phyloP scores from a whole-genome alignment of 2,113 vertebrate genomes.

The Hymenochirus boettgeri region DNA sequence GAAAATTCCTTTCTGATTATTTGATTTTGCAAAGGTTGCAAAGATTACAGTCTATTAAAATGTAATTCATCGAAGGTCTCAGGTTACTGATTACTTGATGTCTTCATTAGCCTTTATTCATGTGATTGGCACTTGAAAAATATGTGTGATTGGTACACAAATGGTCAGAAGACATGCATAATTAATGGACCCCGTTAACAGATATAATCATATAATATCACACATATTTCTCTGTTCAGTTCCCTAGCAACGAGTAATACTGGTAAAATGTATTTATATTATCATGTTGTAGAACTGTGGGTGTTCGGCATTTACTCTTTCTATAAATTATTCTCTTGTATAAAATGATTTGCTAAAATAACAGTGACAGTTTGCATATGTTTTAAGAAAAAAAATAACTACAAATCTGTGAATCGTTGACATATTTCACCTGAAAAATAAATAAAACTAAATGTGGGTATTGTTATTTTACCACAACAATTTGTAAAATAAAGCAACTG shows the following conservation, averaged over 20 bases:
- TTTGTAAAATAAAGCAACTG: background rate
- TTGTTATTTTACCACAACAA: background rate
- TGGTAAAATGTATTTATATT: slow-evolving; percentile 36
- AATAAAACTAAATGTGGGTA: background rate
- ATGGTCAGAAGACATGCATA: slow-evolving; percentile 25
- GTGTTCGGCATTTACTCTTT: slow-evolving; percentile 30
- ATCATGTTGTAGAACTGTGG: slow-evolving; percentile 26
- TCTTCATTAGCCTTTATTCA: slow-evolving; percentile 44
- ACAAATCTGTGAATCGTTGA: slow-evolving; percentile 3
- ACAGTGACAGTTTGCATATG: slow-evolving; percentile 13
- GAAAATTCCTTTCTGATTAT: slow-evolving; percentile 37
- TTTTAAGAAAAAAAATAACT: slow-evolving; percentile 13
- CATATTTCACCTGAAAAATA: background rate
- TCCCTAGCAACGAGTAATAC: slow-evolving; percentile 26
- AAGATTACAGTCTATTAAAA: slow-evolving; percentile 41
- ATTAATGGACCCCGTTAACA: slow-evolving; percentile 33
- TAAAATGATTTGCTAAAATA: slow-evolving; percentile 18
- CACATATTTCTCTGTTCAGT: slow-evolving; percentile 38
- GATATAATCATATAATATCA: slow-evolving; percentile 32
- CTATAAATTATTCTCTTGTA: slow-evolving; percentile 21
- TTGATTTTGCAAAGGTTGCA: slow-evolving; percentile 39
- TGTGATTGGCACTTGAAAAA: slow-evolving; percentile 40
- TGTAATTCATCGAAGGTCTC: slow-evolving; percentile 41
- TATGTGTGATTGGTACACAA: slow-evolving; percentile 37
- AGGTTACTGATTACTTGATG: slow-evolving; percentile 44